These are phyloP conservation scores for Sparus aurata DNA, from an alignment of 2,797 vertebrate species.

Conservation along the genomic window DNA sequence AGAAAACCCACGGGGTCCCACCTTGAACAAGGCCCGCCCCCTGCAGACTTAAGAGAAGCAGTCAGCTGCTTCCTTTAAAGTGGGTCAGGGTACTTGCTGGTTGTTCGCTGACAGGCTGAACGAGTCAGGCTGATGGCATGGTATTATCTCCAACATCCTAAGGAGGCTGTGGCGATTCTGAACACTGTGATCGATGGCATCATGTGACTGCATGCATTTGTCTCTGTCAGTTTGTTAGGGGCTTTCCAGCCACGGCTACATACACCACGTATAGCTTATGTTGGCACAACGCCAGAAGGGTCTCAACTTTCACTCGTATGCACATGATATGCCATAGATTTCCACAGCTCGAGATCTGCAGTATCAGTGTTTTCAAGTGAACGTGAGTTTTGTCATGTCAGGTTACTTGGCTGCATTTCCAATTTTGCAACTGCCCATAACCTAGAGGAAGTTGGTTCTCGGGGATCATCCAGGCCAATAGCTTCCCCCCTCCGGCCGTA, in stretches of 20 bases:
- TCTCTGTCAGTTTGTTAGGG: conserved; percentile 14
- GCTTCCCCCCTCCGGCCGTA: not conserved
- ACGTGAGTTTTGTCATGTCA: not conserved
- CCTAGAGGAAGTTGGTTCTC: conserved; percentile 32
- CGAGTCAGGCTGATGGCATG: conserved; percentile 35
- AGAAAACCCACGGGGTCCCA: conserved; percentile 19
- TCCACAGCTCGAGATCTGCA: conserved; percentile 4
- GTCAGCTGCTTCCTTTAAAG: conserved; percentile 34
- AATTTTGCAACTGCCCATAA: conserved; percentile 7
- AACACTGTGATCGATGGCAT: conserved; percentile 44
- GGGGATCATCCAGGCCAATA: conserved; percentile 4
- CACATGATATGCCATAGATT: not conserved
- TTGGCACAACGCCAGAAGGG: not conserved
- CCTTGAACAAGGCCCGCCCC: conserved; percentile 17
- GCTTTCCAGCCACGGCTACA: conserved; percentile 3
- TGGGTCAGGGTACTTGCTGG: conserved; percentile 33
- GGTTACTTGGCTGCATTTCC: not conserved
- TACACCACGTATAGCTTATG: not conserved
- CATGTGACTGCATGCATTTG: conserved; percentile 23
- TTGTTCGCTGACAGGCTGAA: conserved; percentile 38
- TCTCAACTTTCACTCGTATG: conserved; percentile 8
- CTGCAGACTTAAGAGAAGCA: conserved; percentile 7
- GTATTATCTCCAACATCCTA: conserved; percentile 43
- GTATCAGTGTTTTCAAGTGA: conserved; percentile 19
- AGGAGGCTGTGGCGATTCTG: conserved; percentile 19